A percentile compares a stretch with the other conserved stretches of the same genome.
phyloP scores from a whole-genome alignment of 2,888 invertebrate genomes.

The Malacosoma neustria region DNA sequence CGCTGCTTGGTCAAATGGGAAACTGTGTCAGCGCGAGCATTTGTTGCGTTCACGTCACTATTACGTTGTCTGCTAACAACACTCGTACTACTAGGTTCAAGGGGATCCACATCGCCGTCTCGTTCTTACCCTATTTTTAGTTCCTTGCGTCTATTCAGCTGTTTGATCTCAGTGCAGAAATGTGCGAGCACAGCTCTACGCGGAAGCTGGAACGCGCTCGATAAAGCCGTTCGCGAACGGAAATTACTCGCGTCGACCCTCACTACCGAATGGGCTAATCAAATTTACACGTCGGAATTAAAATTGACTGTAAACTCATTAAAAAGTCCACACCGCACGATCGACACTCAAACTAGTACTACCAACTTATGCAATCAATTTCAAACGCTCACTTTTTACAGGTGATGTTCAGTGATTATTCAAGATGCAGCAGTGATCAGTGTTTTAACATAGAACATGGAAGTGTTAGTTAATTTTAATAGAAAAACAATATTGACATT shows the following conservation, averaged over 20 bases:
- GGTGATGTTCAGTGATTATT: slow-evolving; percentile 49
- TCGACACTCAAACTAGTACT: slow-evolving; percentile 25
- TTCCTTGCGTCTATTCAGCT: slow-evolving; percentile 60
- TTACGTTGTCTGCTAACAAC: slow-evolving; percentile 51
- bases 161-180: slow-evolving; percentile 67
- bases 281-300: slow-evolving; percentile 29
- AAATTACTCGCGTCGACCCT: slow-evolving; percentile 4
- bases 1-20: slow-evolving; percentile 61
- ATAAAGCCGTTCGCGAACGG: slow-evolving; percentile 14
- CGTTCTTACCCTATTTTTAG: slow-evolving; percentile 70
- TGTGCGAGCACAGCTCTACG: slow-evolving; percentile 53
- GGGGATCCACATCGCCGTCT: slow-evolving; percentile 66
- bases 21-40: slow-evolving; percentile 67
- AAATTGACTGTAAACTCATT: slow-evolving; percentile 45
- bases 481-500: slow-evolving; percentile 71
- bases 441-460: slow-evolving; percentile 21
- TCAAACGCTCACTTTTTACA: slow-evolving; percentile 38
- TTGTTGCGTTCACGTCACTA: slow-evolving; percentile 56
- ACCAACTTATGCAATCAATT: slow-evolving; percentile 52
- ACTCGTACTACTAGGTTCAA: slow-evolving; percentile 63
- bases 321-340: slow-evolving; percentile 49
- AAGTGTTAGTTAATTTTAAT: slow-evolving; percentile 33
- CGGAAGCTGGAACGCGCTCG: slow-evolving; percentile 18
- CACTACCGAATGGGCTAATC: slow-evolving; percentile 4
- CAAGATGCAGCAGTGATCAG: slow-evolving; percentile 43